phyloP scores from a whole-genome alignment of 2,888 invertebrate species.

The Troglohyphantes excavatus region DNA sequence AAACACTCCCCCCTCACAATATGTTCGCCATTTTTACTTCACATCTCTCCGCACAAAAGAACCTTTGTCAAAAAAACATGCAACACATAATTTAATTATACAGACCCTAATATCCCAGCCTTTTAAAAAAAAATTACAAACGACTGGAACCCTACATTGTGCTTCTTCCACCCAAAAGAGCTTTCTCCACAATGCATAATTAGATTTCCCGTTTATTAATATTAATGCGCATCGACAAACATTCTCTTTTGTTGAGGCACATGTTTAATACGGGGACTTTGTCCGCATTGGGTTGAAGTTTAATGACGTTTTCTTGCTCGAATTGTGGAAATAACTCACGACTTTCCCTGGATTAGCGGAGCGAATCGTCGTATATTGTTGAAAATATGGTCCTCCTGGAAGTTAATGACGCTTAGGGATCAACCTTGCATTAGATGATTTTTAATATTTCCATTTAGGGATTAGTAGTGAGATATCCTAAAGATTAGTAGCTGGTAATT shows the following conservation, averaged over 20 bases:
- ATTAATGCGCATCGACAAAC: slow-evolving; percentile 15
- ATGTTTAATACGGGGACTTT: slow-evolving; percentile 11
- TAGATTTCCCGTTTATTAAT: slow-evolving; percentile 42
- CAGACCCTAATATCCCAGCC: neutral
- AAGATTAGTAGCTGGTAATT: no score
- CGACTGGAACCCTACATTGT: neutral
- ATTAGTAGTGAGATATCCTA: no score
- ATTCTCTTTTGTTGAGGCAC: neutral
- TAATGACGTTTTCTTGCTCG: neutral
- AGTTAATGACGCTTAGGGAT: no score
- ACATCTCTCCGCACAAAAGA: neutral
- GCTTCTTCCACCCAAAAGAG: neutral
- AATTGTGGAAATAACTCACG: neutral
- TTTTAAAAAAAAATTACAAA: neutral
- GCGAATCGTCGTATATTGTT: neutral
- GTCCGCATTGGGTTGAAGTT: neutral
- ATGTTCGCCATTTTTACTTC: slow-evolving; percentile 10
- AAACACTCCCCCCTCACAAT: neutral
- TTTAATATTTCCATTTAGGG: no score
- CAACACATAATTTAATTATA: slow-evolving; percentile 33
- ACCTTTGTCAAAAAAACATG: neutral
- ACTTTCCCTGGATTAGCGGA: neutral
- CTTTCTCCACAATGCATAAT: slow-evolving; percentile 16
- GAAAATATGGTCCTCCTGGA: no score
- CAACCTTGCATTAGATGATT: no score